Evolutionary conservation across 2,113 vertebrate genomes (phyloP).

Genomic region (Aleadryas rufinucha): DNA sequence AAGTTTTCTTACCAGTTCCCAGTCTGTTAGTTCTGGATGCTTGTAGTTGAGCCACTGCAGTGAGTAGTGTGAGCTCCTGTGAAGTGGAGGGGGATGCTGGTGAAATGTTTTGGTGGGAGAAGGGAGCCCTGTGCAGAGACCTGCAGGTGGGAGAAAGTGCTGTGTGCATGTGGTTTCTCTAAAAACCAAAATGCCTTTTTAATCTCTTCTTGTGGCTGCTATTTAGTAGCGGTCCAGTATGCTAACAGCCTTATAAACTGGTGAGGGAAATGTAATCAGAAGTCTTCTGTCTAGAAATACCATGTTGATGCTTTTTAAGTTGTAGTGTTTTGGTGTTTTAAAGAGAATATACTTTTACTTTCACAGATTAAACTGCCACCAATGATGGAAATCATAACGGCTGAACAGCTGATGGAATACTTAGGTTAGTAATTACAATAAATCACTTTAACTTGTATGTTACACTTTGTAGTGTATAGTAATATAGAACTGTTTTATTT

Average conservation of each 20-base stretch:
- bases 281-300: not conserved
- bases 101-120: not conserved
- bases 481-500: not conserved
- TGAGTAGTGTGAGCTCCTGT: rapidly evolving
- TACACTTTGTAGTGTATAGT: not conserved
- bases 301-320: not conserved
- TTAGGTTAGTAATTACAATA: conserved; percentile 82
- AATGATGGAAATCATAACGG: conserved; percentile 99
- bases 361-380: conserved; percentile 95
- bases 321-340: not conserved
- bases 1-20: not conserved
- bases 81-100: not conserved
- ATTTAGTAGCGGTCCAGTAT: not conserved
- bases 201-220: not conserved
- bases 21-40: not conserved
- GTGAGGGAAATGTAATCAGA: not conserved
- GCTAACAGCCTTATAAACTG: not conserved
- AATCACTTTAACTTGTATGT: not conserved
- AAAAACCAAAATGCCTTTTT: not conserved
- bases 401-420: conserved; percentile 98
- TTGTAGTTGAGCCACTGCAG: not conserved
- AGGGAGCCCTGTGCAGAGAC: not conserved
- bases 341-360: conserved; percentile 39
- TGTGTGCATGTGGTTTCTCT: not conserved
- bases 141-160: not conserved